Percentiles rank a stretch among this genome's conserved stretches.
These are phyloP conservation scores for Bradysia coprophila DNA, from an alignment of 1,140 invertebrate species.

Conservation along the genomic window DNA sequence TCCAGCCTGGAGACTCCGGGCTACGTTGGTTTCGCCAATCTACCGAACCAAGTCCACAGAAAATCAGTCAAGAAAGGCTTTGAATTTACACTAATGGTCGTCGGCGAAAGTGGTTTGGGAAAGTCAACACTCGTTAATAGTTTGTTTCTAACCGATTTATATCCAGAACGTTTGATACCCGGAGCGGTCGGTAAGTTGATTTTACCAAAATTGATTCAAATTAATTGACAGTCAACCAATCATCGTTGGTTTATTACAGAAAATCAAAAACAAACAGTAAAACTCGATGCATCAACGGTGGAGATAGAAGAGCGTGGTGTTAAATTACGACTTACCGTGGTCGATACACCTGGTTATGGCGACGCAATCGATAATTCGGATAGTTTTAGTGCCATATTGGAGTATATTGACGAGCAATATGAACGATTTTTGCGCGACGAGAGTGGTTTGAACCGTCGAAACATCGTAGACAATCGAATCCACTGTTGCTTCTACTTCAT, in stretches of 20 bases:
- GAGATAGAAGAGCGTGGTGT: conserved; percentile 88
- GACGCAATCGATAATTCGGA: conserved; percentile 98
- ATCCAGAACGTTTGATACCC: conserved; percentile 72
- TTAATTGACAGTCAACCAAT: background rate
- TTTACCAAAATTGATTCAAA: conserved; percentile 2
- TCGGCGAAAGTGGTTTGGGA: conserved; percentile 90
- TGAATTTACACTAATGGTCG: conserved; percentile 96
- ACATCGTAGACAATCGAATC: conserved; percentile 84
- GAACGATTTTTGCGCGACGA: conserved; percentile 81
- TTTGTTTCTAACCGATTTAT: conserved; percentile 90
- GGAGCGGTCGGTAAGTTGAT: conserved; percentile 54
- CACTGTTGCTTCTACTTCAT: conserved; percentile 99
- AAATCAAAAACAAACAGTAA: conserved; percentile 77
- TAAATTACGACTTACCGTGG: conserved; percentile 73
- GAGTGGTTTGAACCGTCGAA: conserved; percentile 76
- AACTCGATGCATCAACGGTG: conserved; percentile 77
- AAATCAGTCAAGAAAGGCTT: conserved; percentile 97
- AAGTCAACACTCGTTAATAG: conserved; percentile 98
- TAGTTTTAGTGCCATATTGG: conserved; percentile 74
- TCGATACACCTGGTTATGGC: conserved; percentile 96
- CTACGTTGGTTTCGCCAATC: conserved; percentile 84
- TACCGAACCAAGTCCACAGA: conserved; percentile 89
- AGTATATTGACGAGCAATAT: conserved; percentile 90
- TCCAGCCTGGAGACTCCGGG: conserved; percentile 64
- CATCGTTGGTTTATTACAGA: conserved; percentile 30